Conservation (phyloP, 1,140 invertebrate species). For the Maconellicoccus hirsutus region DNA sequence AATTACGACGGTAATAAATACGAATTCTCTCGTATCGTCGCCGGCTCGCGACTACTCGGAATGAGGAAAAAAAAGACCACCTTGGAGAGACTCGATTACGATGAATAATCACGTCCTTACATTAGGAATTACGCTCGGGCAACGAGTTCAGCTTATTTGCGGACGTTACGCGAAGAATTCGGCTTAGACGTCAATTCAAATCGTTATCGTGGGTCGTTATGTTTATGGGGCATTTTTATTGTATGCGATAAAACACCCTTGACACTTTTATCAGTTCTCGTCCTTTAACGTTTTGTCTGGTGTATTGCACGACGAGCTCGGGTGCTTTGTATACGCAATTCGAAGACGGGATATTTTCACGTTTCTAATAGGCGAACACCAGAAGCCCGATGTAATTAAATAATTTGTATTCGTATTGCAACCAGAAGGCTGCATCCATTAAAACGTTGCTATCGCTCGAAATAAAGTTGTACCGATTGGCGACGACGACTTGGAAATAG, state of each 20-base stretch:
- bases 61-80: no score
- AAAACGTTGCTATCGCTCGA: not conserved
- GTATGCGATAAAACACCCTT: not conserved
- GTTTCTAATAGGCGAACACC: not conserved
- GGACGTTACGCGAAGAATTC: not conserved
- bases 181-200: not conserved
- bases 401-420: not conserved
- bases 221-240: constrained; percentile 9
- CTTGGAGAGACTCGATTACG: no score
- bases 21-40: no score
- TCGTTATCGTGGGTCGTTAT: not conserved
- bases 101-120: not conserved
- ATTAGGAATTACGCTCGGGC: not conserved
- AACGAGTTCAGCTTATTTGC: not conserved
- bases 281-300: not conserved
- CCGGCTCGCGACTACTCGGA: no score
- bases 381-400: not conserved
- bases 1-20: no score
- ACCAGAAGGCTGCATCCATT: not conserved
- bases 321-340: no score
- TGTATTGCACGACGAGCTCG: no score
- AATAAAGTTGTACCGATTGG: not conserved
- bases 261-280: constrained; percentile 2
- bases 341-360: not conserved
- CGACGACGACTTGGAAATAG: not conserved